These are phyloP conservation scores for Bujurquina vittata DNA, from an alignment of 2,113 vertebrate genomes.

Conservation along the genomic window DNA sequence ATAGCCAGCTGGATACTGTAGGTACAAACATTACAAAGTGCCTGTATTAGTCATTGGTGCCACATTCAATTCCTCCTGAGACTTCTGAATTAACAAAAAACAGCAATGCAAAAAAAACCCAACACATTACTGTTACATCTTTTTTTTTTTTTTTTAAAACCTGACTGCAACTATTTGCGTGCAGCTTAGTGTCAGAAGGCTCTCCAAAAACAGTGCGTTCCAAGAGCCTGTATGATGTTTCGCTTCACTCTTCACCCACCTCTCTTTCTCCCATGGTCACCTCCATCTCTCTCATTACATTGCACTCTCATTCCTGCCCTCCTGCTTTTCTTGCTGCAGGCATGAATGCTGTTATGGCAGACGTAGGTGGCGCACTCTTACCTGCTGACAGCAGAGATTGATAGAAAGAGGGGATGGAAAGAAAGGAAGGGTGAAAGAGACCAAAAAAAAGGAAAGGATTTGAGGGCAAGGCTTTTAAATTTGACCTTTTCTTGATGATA, in stretches of 20 bases:
- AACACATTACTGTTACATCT: background rate
- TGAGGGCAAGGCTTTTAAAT: constrained; percentile 10
- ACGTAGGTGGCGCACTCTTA: constrained; percentile 6
- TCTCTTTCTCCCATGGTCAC: constrained; percentile 23
- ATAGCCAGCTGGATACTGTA: background rate
- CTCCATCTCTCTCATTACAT: constrained; percentile 21
- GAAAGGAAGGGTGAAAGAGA: background rate
- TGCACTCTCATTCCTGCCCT: background rate
- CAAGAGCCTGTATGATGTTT: background rate
- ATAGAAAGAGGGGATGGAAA: background rate
- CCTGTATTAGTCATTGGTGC: background rate
- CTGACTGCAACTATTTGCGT: background rate
- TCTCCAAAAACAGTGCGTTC: background rate
- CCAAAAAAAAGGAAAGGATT: background rate
- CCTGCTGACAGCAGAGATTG: constrained; percentile 18
- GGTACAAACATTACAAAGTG: background rate
- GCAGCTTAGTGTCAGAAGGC: background rate
- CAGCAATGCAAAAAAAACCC: background rate
- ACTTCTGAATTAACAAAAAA: background rate
- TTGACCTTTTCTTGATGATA: constrained; percentile 20
- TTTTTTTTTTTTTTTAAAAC: too few species aligned
- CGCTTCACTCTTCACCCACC: background rate
- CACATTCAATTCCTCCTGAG: background rate
- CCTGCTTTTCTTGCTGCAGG: constrained; percentile 15
- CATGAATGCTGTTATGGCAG: constrained; percentile 22